Percentiles rank a stretch among this genome's conserved stretches.
phyloP scores from a whole-genome alignment of 1,140 invertebrate species.

The Acyrthosiphon pisum region DNA sequence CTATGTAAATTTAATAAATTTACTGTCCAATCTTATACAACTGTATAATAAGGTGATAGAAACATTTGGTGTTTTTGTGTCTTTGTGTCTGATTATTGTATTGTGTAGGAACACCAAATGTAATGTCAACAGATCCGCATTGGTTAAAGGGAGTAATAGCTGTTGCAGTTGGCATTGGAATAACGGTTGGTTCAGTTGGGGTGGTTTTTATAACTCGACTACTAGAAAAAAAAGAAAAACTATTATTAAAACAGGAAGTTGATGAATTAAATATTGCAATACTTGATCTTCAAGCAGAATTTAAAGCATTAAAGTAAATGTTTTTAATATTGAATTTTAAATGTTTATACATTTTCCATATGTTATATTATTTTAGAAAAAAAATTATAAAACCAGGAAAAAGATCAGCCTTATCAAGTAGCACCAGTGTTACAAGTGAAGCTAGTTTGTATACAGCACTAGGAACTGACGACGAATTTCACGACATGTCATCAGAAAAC shows the following conservation, averaged over 20 bases:
- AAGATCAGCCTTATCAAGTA: slow-evolving; percentile 13
- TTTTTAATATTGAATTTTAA: neutral
- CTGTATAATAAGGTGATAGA: neutral
- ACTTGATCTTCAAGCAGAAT: slow-evolving; percentile 65
- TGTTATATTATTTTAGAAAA: slow-evolving; percentile 24
- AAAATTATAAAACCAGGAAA: slow-evolving; percentile 34
- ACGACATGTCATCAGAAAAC: slow-evolving; percentile 61
- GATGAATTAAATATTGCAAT: slow-evolving; percentile 67
- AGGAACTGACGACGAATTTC: slow-evolving; percentile 61
- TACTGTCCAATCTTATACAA: neutral
- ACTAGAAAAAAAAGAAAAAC: slow-evolving; percentile 59
- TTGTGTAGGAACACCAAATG: slow-evolving; percentile 55
- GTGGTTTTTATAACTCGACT: slow-evolving; percentile 60
- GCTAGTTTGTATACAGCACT: slow-evolving; percentile 58
- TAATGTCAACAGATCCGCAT: slow-evolving; percentile 56
- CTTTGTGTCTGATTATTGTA: slow-evolving; percentile 44
- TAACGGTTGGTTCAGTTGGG: slow-evolving; percentile 60
- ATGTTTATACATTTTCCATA: neutral
- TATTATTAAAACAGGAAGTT: slow-evolving; percentile 64
- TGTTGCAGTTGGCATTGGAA: slow-evolving; percentile 60
- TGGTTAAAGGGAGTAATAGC: slow-evolving; percentile 57
- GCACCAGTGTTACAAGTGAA: slow-evolving; percentile 57
- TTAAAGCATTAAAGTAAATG: slow-evolving; percentile 65
- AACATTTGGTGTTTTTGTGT: slow-evolving; percentile 6
- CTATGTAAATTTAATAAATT: slow-evolving; percentile 1